Base-by-base conservation (phyloP, 2,888 invertebrate genomes). In the Bugulina stolonifera region DNA sequence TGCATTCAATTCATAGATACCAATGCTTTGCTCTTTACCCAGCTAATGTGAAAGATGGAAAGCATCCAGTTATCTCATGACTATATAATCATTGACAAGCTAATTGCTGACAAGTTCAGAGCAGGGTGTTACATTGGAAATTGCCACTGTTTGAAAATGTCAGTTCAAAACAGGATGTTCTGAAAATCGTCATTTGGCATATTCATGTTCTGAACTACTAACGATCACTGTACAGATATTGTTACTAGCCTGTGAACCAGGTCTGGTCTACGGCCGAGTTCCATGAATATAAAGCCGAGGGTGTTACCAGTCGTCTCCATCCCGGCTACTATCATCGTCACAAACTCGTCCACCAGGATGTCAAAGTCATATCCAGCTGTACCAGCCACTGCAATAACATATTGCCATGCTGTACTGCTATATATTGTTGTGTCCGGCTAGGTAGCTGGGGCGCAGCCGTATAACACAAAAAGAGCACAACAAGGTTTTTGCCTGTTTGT, bases 271-370 rank as follows among this genome's bases (percentile, higher is more conserved):
- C 73, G 71, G 18, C 75, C 76, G 29, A 75, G 72, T 52, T 75
- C 74, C 55, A 74, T 43, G 32, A 76, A 64, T 1, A 69, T 43
- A 73, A 76, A 76, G 34, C 69, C 71, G 14, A 75, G 35, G 14
- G 72, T 72, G 43, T 73, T 76, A 14, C 75, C 74, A 43, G 75
- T 74, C 18, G 76, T 76, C 64, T 76, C 76, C 71, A 75, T 75
- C 1, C 76, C 75, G 29, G 69, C 35, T 29, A 69, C n/a, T n/a
- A 23, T 55, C 14, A 35, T 43, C 3, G 27, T 43, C 5, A 57
- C 5, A n/a, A 57, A 57, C n/a, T 57, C 57, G n/a, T 57, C 57
- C 5, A 57, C 5, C 57, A 57, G 14, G 23, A 57, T 23, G 23
- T 57, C 57, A 57, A 5, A n/a, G 25, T 22, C 27, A 29, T 64